phyloP scores from a whole-genome alignment of 2,797 vertebrate genomes.

The Lindbergichthys nudifrons region DNA sequence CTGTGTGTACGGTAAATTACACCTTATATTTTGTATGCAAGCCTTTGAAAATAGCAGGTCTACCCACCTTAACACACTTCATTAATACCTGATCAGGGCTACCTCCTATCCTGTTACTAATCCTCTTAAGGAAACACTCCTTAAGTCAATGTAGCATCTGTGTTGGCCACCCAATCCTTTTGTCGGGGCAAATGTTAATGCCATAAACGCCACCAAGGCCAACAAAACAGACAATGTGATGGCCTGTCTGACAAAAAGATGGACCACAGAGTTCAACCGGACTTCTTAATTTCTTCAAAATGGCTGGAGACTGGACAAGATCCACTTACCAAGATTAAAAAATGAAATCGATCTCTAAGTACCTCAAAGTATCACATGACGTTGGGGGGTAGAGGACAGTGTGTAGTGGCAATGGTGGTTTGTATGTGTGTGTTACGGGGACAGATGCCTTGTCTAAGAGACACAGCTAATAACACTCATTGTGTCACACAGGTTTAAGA shows the following conservation, averaged over 20 bases:
- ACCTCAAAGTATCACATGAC: constrained; percentile 82
- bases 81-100: constrained; percentile 79
- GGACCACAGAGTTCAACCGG: constrained; percentile 44
- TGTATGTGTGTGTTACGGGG: constrained; percentile 45
- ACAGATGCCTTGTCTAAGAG: constrained; percentile 44
- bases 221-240: constrained; percentile 46
- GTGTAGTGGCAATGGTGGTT: constrained; percentile 34
- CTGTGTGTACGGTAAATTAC: constrained; percentile 47
- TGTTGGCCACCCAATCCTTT: constrained; percentile 65
- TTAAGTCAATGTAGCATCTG: constrained; percentile 67
- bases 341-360: constrained; percentile 86
- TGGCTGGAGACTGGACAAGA: constrained; percentile 65
- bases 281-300: constrained; percentile 76
- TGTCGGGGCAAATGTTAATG: constrained; percentile 63
- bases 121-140: constrained; percentile 76
- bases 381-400: constrained; percentile 51
- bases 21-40: constrained; percentile 66
- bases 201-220: constrained; percentile 43
- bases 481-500: constrained; percentile 55
- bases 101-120: constrained; percentile 79
- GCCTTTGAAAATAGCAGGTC: constrained; percentile 67
- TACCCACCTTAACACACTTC: constrained; percentile 71
- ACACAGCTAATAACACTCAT: constrained; percentile 62
- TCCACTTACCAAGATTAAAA: constrained; percentile 86
- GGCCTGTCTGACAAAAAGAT: constrained; percentile 31